Evolutionary conservation across 2,797 vertebrate genomes (phyloP).

Genomic region (Microchirus variegatus): DNA sequence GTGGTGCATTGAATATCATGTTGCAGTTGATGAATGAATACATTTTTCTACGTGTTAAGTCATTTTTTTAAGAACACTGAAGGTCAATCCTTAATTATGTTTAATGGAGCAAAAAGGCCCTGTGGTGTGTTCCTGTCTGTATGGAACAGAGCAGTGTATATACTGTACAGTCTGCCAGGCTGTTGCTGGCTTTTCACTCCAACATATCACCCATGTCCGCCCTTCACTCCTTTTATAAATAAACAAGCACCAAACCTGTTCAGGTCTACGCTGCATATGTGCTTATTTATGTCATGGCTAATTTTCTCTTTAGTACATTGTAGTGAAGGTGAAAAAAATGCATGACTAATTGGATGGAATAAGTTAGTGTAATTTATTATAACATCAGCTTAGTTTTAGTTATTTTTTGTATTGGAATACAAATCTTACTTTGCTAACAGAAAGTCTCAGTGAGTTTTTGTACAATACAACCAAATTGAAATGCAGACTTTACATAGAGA

Average conservation of each 20-base stretch:
- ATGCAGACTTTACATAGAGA: too few species aligned
- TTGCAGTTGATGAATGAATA: not conserved
- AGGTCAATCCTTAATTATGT: constrained; percentile 32
- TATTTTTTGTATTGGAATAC: too few species aligned
- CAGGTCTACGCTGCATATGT: not conserved
- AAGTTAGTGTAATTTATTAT: too few species aligned
- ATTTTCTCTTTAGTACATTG: constrained; percentile 16
- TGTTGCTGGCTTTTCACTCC: too few species aligned
- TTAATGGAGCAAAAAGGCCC: constrained; percentile 39
- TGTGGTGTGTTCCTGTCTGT: constrained; percentile 24
- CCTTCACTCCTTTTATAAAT: constrained; percentile 7
- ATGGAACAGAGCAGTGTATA: constrained; percentile 10
- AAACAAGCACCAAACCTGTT: constrained; percentile 8
- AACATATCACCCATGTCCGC: too few species aligned
- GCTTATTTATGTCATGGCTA: constrained; percentile 18
- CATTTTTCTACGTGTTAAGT: constrained; percentile 8
- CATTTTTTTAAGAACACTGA: constrained; percentile 10
- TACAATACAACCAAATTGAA: too few species aligned
- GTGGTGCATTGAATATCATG: not conserved
- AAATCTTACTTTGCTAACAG: too few species aligned
- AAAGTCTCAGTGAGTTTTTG: too few species aligned
- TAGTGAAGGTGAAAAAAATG: not conserved
- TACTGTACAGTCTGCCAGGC: too few species aligned
- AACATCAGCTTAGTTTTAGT: too few species aligned
- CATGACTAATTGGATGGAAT: too few species aligned